Percentiles rank a stretch among this genome's conserved stretches.
These are phyloP conservation scores for Cheilosia vernalis DNA, from an alignment of 2,888 invertebrate genomes.

Conservation along the genomic window DNA sequence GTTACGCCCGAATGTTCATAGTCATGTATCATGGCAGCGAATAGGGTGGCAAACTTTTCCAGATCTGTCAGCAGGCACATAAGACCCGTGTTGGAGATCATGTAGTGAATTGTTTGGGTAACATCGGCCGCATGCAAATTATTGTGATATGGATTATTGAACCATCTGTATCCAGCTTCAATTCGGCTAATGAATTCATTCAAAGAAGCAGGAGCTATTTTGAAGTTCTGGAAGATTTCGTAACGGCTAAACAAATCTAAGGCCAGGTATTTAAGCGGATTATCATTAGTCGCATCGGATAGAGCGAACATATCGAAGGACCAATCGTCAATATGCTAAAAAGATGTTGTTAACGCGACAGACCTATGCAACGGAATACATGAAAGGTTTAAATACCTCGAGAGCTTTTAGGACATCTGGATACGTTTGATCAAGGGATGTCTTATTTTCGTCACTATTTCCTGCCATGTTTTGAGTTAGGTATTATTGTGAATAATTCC, in stretches of 20 bases:
- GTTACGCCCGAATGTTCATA: slow-evolving; percentile 98
- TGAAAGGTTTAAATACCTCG: background rate
- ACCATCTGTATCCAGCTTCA: slow-evolving; percentile 95
- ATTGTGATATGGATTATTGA: slow-evolving; percentile 97
- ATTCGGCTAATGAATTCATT: slow-evolving; percentile 93
- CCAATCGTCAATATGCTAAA: slow-evolving; percentile 95
- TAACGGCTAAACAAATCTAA: slow-evolving; percentile 97
- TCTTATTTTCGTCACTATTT: no score
- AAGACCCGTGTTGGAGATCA: slow-evolving; percentile 94
- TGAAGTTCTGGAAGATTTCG: slow-evolving; percentile 97
- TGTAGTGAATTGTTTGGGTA: slow-evolving; percentile 95
- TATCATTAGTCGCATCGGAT: slow-evolving; percentile 92
- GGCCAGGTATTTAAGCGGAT: slow-evolving; percentile 95
- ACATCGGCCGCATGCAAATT: slow-evolving; percentile 98
- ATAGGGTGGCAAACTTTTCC: slow-evolving; percentile 95
- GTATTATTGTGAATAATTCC: no score
- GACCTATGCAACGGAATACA: background rate
- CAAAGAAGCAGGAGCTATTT: slow-evolving; percentile 90
- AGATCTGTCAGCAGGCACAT: slow-evolving; percentile 96
- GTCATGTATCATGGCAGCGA: slow-evolving; percentile 97
- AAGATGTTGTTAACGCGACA: slow-evolving; percentile 52
- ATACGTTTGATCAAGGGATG: background rate
- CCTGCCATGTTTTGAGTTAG: no score
- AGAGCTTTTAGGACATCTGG: background rate
- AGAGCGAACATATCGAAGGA: slow-evolving; percentile 96